Evolutionary conservation across 2,888 invertebrate genomes (phyloP), one percentile per base, ranked within the genome.

Genomic region (Ferdinandea cuprea): DNA sequence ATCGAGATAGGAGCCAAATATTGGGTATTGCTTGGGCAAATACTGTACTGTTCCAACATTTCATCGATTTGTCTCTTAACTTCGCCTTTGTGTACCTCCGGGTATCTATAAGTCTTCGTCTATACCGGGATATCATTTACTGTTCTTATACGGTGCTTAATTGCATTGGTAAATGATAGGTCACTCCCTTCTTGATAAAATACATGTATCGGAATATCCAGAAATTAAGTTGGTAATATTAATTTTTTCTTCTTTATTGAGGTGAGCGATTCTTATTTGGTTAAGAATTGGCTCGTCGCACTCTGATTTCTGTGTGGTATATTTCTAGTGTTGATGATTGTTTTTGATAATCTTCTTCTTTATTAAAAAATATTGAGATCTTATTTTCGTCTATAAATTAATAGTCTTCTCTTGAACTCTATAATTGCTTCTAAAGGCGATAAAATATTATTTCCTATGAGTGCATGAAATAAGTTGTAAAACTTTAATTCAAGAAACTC

Each of bases 231-330:
- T 48, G 5, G 1, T 21, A 0, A 48, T 19, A 17, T 11, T 3
- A 1, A 1, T 25, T 25, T 37, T 63, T 25, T 48, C 63, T 21
- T 25, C 48, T 1, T 3, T 5, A 15, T 48, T 63, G 15, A 63
- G 63, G 25, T 63, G 63, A 1, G 5, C 6, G 3, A 11, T 63
- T 25, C 48, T 48, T 5, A 63, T 48, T 63, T 63, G 63, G 0
- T 48, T n/a, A 25, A 15, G 1, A 5, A 46, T 30, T 13, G 61
- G 46, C 5, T 61, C 35, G 6, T 11, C 44, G 13, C 17, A 42
- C 1, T n/a, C n/a, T n/a, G n/a, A 17, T 59, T 30, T 59, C 58
- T 7, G 44, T 59, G 17, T 42, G n/a, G 13, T 40, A 40, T 0
- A 8, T 56, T 40, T 56, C 56, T 7, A 56, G 40, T 30, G 13